Percentiles rank a stretch among this genome's conserved stretches.
phyloP scores from a whole-genome alignment of 1,140 invertebrate genomes.

The Ostrea denselamellosa region DNA sequence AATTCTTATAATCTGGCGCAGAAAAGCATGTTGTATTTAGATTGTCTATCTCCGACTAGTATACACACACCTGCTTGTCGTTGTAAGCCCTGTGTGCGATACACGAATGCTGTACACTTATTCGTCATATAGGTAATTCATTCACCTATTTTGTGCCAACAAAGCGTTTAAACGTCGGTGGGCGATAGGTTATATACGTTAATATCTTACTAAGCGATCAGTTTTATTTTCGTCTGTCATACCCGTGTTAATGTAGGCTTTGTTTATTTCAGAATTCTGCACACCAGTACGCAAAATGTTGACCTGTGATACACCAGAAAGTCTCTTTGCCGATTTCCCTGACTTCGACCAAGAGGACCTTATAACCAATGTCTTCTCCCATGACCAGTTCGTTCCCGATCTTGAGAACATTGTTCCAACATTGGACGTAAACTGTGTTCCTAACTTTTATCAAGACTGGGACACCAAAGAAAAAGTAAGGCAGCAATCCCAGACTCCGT shows the following conservation, averaged over 20 bases:
- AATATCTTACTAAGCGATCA: conserved; percentile 30
- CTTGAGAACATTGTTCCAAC: conserved; percentile 55
- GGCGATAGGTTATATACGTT: conserved; percentile 14
- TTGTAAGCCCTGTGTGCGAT: background rate
- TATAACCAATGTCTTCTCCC: conserved; percentile 3
- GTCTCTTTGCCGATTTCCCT: conserved; percentile 22
- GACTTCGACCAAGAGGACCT: conserved; percentile 30
- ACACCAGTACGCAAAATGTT: conserved; percentile 36
- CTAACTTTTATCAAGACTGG: conserved; percentile 26
- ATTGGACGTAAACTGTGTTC: conserved; percentile 49
- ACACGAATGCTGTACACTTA: conserved; percentile 12
- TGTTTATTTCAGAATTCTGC: conserved; percentile 29
- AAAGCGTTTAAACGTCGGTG: conserved; percentile 33
- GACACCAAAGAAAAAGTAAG: conserved; percentile 30
- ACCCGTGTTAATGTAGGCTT: conserved; percentile 29
- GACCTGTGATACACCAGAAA: conserved; percentile 21
- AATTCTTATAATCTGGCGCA: background rate
- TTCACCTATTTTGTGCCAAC: conserved; percentile 34
- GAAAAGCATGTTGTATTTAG: conserved; percentile 39
- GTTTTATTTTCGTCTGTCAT: conserved; percentile 5
- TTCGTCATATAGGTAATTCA: conserved; percentile 36
- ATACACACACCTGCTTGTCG: conserved; percentile 25
- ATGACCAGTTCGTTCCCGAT: conserved; percentile 50
- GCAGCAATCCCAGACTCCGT: conserved; percentile 37
- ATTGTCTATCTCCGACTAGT: conserved; percentile 12